Base-by-base conservation (phyloP, 2,888 invertebrate species). In the Leptogaster cylindrica region DNA sequence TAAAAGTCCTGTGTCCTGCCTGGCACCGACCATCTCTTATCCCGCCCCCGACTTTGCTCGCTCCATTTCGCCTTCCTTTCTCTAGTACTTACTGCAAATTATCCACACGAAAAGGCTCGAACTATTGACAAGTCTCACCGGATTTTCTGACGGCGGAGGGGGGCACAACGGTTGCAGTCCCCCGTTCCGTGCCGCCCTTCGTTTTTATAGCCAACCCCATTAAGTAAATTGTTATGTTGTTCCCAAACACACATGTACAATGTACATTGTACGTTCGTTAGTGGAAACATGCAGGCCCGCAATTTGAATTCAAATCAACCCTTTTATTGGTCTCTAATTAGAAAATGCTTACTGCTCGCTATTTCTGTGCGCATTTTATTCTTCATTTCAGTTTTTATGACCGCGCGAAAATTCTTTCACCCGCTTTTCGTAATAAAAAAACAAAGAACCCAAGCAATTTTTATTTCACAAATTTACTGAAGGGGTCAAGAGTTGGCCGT, bases 301-400 rank as follows among this genome's bases (percentile, higher is more conserved):
- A 68, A 68, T 68, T 68, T 68, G 14, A 65, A 27, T 48, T 55
- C 55, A 68, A 65, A 65, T 68, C 65, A 33, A 68, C 65, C 65
- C 65, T 65, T 68, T 68, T 65, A 68, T 68, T 68, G 55, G 44
- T 36, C 65, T 33, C 68, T 68, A 68, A 68, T 68, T 68, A 68
- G 65, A 8, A 46, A 61, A 28, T 27, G 48, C 10, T 23, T n/a
- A 23, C 27, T 36, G 58, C 10, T 52, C 33, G 14, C 28, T 31
- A 28, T 14, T 51, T 51, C 51, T 12, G 31, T 14, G 3, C 5
- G 3, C 20, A 16, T 51, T 51, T 51, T 36, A 36, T 36, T 36
- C 4, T 36, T 28, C 28, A 28, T 18, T 52, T 52, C 16, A 14
- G 28, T 31, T 52, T 52, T 33, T 12, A 12, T 36, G 36, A 10